Percentiles rank a stretch among this genome's conserved stretches.
phyloP scores from a whole-genome alignment of 2,797 vertebrate genomes.

The Cossypha polioptera region DNA sequence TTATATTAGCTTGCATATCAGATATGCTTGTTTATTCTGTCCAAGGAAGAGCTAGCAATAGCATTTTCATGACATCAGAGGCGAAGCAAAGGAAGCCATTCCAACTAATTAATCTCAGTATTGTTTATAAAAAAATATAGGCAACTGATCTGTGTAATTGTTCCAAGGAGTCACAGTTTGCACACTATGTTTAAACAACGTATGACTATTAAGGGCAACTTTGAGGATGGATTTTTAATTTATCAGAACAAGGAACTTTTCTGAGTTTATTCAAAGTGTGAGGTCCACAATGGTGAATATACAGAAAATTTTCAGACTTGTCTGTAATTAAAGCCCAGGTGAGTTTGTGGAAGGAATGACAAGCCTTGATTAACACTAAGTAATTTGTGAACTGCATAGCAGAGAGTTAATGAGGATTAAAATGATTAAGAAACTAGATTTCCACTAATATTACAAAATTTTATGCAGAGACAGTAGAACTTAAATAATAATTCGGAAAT shows the following conservation, averaged over 20 bases:
- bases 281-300: neutral
- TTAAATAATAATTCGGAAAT: neutral
- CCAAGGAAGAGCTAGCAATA: slow-evolving; percentile 59
- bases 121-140: slow-evolving; percentile 71
- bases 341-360: neutral
- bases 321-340: neutral
- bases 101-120: slow-evolving; percentile 59
- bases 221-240: slow-evolving; percentile 41
- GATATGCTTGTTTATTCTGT: slow-evolving; percentile 69
- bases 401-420: neutral
- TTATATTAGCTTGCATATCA: slow-evolving; percentile 51
- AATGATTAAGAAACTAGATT: neutral
- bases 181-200: slow-evolving; percentile 44
- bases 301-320: neutral
- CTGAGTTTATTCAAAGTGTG: neutral
- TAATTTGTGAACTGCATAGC: neutral
- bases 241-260: neutral
- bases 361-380: neutral
- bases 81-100: slow-evolving; percentile 66
- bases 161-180: slow-evolving; percentile 69
- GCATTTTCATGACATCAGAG: slow-evolving; percentile 71
- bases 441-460: neutral
- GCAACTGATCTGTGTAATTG: slow-evolving; percentile 65
- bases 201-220: slow-evolving; percentile 6
- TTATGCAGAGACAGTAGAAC: neutral